Evolutionary conservation across 2,113 vertebrate species (phyloP).

Genomic region (Hippocampus zosterae): DNA sequence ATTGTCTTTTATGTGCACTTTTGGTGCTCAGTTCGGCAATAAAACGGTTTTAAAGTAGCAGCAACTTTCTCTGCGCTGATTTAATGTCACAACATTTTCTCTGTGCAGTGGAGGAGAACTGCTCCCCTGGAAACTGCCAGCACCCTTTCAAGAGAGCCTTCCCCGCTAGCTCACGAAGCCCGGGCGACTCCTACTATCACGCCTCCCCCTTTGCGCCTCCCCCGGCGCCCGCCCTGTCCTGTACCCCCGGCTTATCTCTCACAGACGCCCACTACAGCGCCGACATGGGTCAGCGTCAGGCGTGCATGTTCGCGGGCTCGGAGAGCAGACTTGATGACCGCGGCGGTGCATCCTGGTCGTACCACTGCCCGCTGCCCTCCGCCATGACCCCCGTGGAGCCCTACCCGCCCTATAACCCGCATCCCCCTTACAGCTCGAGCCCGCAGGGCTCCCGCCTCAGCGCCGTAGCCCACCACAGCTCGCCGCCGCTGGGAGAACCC

Average conservation of each 20-base stretch:
- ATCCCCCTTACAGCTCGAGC: constrained; percentile 82
- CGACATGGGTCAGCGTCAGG: constrained; percentile 88
- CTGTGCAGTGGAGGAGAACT: constrained; percentile 77
- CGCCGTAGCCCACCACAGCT: constrained; percentile 80
- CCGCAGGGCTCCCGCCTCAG: constrained; percentile 84
- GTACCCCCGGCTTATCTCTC: constrained; percentile 74
- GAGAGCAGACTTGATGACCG: constrained; percentile 87
- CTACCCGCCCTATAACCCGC: constrained; percentile 86
- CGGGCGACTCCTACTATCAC: constrained; percentile 84
- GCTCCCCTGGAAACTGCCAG: constrained; percentile 72
- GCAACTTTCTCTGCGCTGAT: background rate
- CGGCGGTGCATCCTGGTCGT: constrained; percentile 86
- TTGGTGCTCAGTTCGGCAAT: constrained; percentile 10
- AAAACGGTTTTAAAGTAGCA: constrained; percentile 5
- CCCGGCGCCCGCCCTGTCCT: constrained; percentile 37
- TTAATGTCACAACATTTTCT: constrained; percentile 15
- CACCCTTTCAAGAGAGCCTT: constrained; percentile 89
- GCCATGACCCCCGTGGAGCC: constrained; percentile 88
- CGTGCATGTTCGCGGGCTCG: constrained; percentile 90
- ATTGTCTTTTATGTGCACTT: constrained; percentile 10
- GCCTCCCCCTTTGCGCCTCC: constrained; percentile 69
- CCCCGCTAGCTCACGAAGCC: constrained; percentile 79
- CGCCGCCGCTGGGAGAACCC: constrained; percentile 78
- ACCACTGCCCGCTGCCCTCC: constrained; percentile 81
- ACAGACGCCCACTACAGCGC: constrained; percentile 81